Conservation (phyloP, 2,113 vertebrate species). For the Bufo gargarizans region DNA sequence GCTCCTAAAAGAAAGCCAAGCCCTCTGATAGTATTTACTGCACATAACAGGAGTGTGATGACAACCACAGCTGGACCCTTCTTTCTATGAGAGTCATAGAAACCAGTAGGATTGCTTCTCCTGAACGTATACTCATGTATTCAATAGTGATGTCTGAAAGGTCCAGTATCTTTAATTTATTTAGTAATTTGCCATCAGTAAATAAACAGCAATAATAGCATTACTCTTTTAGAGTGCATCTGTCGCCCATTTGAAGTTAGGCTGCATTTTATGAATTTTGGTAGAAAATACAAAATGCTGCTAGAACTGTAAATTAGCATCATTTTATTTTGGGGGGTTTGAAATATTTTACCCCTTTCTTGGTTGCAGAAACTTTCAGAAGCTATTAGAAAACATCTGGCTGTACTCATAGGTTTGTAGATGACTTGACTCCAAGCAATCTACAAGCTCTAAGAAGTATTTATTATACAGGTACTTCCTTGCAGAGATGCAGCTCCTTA, state of each 20-base stretch:
- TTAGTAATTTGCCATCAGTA: background rate
- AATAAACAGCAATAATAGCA: background rate
- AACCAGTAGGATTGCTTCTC: background rate
- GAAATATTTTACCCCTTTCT: background rate
- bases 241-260: background rate
- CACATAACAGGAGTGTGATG: background rate
- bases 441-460: no score
- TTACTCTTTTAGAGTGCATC: background rate
- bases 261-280: background rate
- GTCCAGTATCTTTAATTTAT: background rate
- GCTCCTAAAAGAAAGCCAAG: background rate
- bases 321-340: no score
- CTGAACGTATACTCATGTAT: background rate
- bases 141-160: background rate
- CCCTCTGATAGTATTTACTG: background rate
- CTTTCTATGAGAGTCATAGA: background rate
- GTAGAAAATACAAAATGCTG: background rate
- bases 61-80: background rate
- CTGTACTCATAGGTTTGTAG: background rate
- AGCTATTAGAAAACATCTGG: background rate
- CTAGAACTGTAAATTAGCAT: background rate
- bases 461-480: no score
- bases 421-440: no score
- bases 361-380: background rate
- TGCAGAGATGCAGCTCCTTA: no score